phyloP scores from a whole-genome alignment of 2,113 vertebrate genomes.

The Chloropsis cyanopogon region DNA sequence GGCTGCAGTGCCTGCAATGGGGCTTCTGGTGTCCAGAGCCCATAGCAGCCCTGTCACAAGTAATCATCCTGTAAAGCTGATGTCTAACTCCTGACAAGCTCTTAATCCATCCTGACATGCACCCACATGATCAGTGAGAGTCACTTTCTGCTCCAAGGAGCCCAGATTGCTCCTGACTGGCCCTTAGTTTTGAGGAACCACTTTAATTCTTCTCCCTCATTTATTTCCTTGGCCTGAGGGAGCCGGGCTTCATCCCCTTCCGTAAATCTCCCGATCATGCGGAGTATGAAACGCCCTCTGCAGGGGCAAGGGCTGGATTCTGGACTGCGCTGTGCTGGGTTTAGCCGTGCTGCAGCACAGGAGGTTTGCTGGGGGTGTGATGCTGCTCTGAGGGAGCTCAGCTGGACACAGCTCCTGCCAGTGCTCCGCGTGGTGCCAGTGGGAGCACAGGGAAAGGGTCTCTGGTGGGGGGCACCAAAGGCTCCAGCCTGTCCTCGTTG shows the following conservation, averaged over 20 bases:
- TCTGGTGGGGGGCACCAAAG: not conserved
- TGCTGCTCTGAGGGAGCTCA: not conserved
- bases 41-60: fast-evolving
- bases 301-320: not conserved
- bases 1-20: not conserved
- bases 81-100: not conserved
- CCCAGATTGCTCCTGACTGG: not conserved
- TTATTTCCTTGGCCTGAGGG: not conserved
- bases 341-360: not conserved
- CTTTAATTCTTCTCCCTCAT: slow-evolving; percentile 6
- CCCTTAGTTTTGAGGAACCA: not conserved
- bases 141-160: slow-evolving; percentile 14
- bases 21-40: not conserved
- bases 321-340: not conserved
- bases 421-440: fast-evolving
- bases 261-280: fast-evolving
- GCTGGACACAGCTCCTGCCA: not conserved
- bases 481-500: not conserved
- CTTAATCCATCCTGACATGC: not conserved
- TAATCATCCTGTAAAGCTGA: not conserved
- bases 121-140: not conserved
- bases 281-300: fast-evolving
- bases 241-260: not conserved
- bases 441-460: fast-evolving
- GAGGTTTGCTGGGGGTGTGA: fast-evolving